A percentile compares a stretch with the other conserved stretches of the same genome.
These are phyloP conservation scores for Vollenhovia emeryi DNA, from an alignment of 1,140 invertebrate species.

Conservation along the genomic window DNA sequence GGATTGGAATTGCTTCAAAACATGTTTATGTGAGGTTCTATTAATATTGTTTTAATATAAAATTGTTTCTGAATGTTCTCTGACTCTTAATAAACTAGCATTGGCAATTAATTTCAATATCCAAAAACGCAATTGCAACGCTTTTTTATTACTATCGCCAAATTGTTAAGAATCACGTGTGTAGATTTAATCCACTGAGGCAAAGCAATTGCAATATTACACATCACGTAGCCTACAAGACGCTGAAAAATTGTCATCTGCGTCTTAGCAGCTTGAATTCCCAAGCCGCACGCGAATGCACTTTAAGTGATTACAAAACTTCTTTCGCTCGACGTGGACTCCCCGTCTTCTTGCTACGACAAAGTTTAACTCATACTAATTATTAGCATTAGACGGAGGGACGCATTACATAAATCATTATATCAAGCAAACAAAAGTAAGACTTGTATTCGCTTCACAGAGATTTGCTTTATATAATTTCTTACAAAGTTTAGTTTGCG, in stretches of 20 bases:
- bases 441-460: background rate
- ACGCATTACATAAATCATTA: slow-evolving; percentile 59
- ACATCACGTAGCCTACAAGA: slow-evolving; percentile 49
- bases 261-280: slow-evolving; percentile 64
- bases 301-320: slow-evolving; percentile 73
- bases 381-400: slow-evolving; percentile 60
- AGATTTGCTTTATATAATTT: slow-evolving; percentile 16
- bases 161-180: slow-evolving; percentile 23
- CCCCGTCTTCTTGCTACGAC: slow-evolving; percentile 39
- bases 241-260: slow-evolving; percentile 65
- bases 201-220: slow-evolving; percentile 48
- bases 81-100: background rate
- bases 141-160: background rate
- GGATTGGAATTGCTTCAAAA: background rate
- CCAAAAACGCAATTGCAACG: background rate
- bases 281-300: slow-evolving; percentile 68
- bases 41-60: background rate
- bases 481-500: slow-evolving; percentile 1
- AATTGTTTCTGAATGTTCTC: background rate
- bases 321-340: slow-evolving; percentile 39
- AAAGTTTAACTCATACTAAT: slow-evolving; percentile 66
- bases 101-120: background rate
- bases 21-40: background rate
- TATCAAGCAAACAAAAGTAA: slow-evolving; percentile 13
- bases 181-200: slow-evolving; percentile 4